Evolutionary conservation across 2,797 vertebrate species (phyloP).

Genomic region (Monodelphis domestica): DNA sequence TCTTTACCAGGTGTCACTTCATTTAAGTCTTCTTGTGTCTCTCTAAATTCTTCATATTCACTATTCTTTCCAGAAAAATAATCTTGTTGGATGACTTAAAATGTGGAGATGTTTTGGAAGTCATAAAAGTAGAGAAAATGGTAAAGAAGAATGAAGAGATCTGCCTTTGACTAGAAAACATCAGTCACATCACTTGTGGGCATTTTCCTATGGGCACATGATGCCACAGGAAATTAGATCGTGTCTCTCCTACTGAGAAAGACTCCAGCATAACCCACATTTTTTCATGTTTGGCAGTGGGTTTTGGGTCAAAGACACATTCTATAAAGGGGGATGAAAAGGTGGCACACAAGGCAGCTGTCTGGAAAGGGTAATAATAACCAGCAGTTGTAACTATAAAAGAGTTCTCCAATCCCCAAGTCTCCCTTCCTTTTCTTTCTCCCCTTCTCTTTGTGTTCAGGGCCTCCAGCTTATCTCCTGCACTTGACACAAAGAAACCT

Average conservation of each 20-base stretch:
- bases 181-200: neutral
- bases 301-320: conserved; percentile 42
- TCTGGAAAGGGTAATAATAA: conserved; percentile 31
- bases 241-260: neutral
- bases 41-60: neutral
- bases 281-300: conserved; percentile 36
- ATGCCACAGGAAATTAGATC: neutral
- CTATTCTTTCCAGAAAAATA: neutral
- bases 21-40: neutral
- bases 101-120: neutral
- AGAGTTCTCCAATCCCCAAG: conserved; percentile 23
- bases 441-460: conserved; percentile 33
- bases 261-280: neutral
- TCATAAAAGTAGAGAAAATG: conserved; percentile 15
- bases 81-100: neutral
- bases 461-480: conserved; percentile 55
- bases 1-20: neutral
- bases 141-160: neutral
- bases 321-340: conserved; percentile 1
- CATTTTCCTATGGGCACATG: neutral
- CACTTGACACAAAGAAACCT: conserved; percentile 57
- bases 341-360: neutral
- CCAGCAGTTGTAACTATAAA: conserved; percentile 1
- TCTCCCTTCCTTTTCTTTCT: conserved; percentile 43
- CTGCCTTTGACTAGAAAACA: neutral